Base-by-base conservation (phyloP, 2,797 vertebrate species). In the Meriones psammophilus region DNA sequence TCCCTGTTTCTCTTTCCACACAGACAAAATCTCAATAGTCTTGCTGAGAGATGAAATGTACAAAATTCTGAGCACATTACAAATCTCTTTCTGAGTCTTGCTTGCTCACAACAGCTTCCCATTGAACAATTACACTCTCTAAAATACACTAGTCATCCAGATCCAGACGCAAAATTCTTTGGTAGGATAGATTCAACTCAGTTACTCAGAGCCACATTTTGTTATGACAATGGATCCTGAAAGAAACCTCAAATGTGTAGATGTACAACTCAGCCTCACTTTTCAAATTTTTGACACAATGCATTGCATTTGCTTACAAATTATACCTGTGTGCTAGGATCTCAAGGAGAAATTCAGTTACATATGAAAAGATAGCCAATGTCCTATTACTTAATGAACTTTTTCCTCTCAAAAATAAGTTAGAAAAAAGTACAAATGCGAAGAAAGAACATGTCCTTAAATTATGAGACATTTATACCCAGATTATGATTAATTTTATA, bases 41-140 rank as follows among this genome's bases (percentile, higher is more conserved):
- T 85, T 79, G 30, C 50, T 68, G 46, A 91, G 74, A 54, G 42
- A 85, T 62, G 62, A 46, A 13, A 69, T 13, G 33, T 90, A 33
- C 56, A 85, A 93, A 97, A 95, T 96, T 96, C 64, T 80, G 58
- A 94, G 60, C 85, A 96, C 8, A 86, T 86, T 69, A 76, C 88
- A 88, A 30, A 91, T 95, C 54, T 89, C 50, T 58, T 73, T 91
- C 80, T 20, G 73, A 79, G 62, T 88, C 30, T 73, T 68, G 69
- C 50, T 91, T 90, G 80, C 8, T 79, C 60, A 64, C 74, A 20
- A 78, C 77, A 71, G 28, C 74, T 91, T 95, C 85, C 85, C 95
- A 89, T 28, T 87, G 90, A 97, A 97, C 69, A 97, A 96, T 94
- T 91, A 96, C 8, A 84, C 20, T 66, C 69, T 92, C 88, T 86